Conservation (phyloP, 2,113 vertebrate genomes). For the Ploceus nigricollis region DNA sequence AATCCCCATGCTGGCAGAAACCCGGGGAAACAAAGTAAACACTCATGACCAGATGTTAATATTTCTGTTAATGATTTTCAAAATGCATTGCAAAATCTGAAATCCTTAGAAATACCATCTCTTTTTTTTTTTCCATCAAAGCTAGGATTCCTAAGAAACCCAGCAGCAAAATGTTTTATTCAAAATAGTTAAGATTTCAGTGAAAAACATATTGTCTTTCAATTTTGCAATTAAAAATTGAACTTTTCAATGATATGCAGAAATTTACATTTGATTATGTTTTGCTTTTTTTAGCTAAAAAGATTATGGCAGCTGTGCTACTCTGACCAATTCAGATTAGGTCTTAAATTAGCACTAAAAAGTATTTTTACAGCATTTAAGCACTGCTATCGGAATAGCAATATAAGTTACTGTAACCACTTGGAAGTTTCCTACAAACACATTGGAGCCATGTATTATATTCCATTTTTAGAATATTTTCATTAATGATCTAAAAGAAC, state of each 20-base stretch:
- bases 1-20: background rate
- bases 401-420: background rate
- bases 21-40: background rate
- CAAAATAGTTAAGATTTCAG: background rate
- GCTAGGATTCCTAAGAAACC: background rate
- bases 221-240: background rate
- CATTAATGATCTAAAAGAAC: background rate
- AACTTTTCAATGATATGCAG: background rate
- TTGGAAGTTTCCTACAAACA: background rate
- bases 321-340: background rate
- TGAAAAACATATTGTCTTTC: background rate
- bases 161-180: background rate
- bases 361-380: background rate
- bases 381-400: background rate
- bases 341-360: background rate
- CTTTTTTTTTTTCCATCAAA: background rate
- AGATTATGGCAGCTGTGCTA: background rate
- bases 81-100: background rate
- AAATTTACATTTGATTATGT: background rate
- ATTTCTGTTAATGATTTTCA: background rate
- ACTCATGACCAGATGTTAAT: background rate
- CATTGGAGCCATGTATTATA: background rate
- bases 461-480: background rate
- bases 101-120: background rate
- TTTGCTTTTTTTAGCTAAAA: background rate